Evolutionary conservation across 2,797 vertebrate species (phyloP).

Genomic region (Babyrousa celebensis): DNA sequence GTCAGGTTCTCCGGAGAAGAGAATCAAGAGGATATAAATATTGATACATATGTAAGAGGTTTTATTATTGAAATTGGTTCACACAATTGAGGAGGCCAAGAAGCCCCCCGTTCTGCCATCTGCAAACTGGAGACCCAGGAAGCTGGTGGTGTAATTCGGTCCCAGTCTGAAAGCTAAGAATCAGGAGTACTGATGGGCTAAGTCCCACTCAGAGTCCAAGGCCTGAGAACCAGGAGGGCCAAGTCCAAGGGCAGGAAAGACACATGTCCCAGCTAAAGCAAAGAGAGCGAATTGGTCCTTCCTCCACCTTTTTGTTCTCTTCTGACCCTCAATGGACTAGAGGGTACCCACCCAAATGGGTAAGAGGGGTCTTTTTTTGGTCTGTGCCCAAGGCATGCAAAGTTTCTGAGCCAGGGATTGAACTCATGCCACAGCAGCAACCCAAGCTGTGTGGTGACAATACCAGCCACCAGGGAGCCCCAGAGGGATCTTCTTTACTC

Average conservation of each 20-base stretch:
- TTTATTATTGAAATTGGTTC: background rate
- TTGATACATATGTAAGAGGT: background rate
- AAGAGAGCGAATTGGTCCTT: background rate
- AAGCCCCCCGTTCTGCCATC: background rate
- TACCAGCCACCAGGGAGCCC: too few relatives aligned
- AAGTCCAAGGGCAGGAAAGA: background rate
- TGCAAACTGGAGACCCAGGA: background rate
- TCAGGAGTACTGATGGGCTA: background rate
- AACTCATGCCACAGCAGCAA: too few relatives aligned
- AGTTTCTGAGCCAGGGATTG: too few relatives aligned
- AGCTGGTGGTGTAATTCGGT: background rate
- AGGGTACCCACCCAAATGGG: background rate
- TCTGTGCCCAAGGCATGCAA: too few relatives aligned
- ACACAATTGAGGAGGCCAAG: background rate
- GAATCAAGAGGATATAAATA: background rate
- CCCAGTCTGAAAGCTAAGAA: background rate
- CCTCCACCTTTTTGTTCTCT: background rate
- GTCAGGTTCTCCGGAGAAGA: background rate
- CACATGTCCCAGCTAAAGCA: background rate
- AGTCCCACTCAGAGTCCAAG: background rate
- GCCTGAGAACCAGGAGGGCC: background rate
- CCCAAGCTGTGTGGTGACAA: too few relatives aligned
- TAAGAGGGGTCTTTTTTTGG: background rate
- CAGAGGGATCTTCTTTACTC: background rate
- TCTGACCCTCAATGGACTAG: background rate